A percentile compares a stretch with the other conserved stretches of the same genome.
These are phyloP conservation scores for Sceliomorpha sp. DNA, from an alignment of 2,888 invertebrate genomes.

Conservation along the genomic window DNA sequence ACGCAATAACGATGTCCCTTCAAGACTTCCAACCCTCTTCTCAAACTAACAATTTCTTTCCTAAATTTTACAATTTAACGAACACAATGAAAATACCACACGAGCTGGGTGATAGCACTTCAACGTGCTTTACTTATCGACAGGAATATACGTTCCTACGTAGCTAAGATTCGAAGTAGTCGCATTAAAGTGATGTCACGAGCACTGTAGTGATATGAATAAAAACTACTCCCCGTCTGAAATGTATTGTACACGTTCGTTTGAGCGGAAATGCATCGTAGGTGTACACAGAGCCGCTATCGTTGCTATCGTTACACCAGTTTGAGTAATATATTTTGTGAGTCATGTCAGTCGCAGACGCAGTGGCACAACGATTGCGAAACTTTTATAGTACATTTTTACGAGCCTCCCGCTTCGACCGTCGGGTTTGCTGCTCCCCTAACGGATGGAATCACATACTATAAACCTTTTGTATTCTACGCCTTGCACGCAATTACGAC, in stretches of 20 bases:
- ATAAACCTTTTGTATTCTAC: conserved; percentile 37
- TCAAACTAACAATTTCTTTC: too few relatives aligned
- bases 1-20: too few relatives aligned
- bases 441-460: not conserved
- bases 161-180: too few relatives aligned
- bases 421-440: not conserved
- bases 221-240: conserved; percentile 42
- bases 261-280: conserved; percentile 38
- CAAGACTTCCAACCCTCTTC: too few relatives aligned
- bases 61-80: too few relatives aligned
- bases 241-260: conserved; percentile 31
- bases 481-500: conserved; percentile 11
- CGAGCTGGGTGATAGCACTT: too few relatives aligned
- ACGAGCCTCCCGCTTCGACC: conserved; percentile 58
- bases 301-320: conserved; percentile 48
- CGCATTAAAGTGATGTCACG: too few relatives aligned
- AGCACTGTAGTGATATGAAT: conserved; percentile 46
- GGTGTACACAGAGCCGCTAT: conserved; percentile 40
- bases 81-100: too few relatives aligned
- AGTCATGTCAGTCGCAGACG: conserved; percentile 66
- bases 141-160: too few relatives aligned
- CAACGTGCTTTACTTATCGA: too few relatives aligned
- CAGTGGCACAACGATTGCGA: conserved; percentile 67
- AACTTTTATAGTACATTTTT: conserved; percentile 73
- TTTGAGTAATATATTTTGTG: conserved; percentile 50